These are phyloP conservation scores for Alentia gelatinosa DNA, from an alignment of 2,888 invertebrate species.

Conservation along the genomic window DNA sequence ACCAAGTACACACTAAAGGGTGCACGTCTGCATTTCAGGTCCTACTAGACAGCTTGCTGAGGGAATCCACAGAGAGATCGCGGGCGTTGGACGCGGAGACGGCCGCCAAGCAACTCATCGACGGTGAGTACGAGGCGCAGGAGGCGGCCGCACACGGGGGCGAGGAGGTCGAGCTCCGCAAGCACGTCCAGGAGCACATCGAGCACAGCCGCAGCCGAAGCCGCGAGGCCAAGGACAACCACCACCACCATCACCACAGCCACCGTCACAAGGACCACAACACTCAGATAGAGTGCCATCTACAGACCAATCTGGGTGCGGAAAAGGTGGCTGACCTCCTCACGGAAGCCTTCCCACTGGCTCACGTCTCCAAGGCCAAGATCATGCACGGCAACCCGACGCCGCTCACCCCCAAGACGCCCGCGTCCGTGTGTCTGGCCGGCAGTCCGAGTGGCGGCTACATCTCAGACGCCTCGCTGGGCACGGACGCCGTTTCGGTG, in stretches of 20 bases:
- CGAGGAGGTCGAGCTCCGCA: background rate
- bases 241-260: too few relatives aligned
- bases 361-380: background rate
- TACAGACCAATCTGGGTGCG: background rate
- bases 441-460: background rate
- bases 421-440: background rate
- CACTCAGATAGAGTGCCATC: conserved; percentile 28
- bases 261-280: background rate
- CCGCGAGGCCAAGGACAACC: background rate
- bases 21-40: background rate
- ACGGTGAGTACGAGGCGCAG: background rate
- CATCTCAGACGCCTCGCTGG: background rate
- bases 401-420: background rate
- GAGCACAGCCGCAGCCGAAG: background rate
- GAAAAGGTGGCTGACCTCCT: background rate
- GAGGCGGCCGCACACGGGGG: background rate
- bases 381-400: background rate
- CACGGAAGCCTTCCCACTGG: conserved; percentile 16
- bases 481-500: background rate
- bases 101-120: conserved; percentile 29
- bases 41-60: background rate
- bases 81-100: background rate
- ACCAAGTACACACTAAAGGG: background rate
- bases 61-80: background rate
- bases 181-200: background rate